Conservation (phyloP, 2,797 vertebrate species). For the Melanotaenia trifasciata region DNA sequence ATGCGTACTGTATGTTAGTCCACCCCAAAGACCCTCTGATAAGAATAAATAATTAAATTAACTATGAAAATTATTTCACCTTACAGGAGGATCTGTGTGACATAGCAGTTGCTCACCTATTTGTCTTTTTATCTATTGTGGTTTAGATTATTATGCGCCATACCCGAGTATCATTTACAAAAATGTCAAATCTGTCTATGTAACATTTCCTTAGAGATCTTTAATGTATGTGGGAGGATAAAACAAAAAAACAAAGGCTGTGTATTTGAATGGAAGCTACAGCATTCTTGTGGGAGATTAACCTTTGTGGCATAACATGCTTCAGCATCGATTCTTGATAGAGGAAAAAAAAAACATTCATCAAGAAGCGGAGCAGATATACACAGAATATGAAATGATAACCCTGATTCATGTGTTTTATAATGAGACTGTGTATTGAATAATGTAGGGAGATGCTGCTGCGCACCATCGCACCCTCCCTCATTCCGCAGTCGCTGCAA, state of each 20-base stretch:
- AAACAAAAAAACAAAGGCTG: constrained; percentile 26
- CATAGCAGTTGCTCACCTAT: background rate
- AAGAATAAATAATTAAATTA: background rate
- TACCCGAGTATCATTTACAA: constrained; percentile 11
- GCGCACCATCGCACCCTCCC: constrained; percentile 37
- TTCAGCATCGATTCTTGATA: constrained; percentile 45
- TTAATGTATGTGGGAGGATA: constrained; percentile 8
- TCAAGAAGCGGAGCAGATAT: constrained; percentile 60
- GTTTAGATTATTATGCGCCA: constrained; percentile 6
- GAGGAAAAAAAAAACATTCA: constrained; percentile 50
- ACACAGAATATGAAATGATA: constrained; percentile 65
- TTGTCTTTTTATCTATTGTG: background rate
- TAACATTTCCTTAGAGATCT: constrained; percentile 24
- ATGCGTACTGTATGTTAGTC: background rate
- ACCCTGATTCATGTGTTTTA: constrained; percentile 55
- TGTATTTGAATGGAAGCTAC: constrained; percentile 10
- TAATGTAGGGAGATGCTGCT: constrained; percentile 63
- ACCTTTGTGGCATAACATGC: constrained; percentile 46
- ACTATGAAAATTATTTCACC: background rate
- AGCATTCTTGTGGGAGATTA: constrained; percentile 32
- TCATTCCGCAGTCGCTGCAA: constrained; percentile 32
- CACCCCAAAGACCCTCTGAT: background rate
- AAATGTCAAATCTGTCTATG: background rate
- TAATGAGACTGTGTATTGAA: constrained; percentile 74
- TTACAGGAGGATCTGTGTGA: background rate